Base-by-base conservation (phyloP, 92 coral and sea anemone genomes). In the Epizoanthus stellaris region DNA sequence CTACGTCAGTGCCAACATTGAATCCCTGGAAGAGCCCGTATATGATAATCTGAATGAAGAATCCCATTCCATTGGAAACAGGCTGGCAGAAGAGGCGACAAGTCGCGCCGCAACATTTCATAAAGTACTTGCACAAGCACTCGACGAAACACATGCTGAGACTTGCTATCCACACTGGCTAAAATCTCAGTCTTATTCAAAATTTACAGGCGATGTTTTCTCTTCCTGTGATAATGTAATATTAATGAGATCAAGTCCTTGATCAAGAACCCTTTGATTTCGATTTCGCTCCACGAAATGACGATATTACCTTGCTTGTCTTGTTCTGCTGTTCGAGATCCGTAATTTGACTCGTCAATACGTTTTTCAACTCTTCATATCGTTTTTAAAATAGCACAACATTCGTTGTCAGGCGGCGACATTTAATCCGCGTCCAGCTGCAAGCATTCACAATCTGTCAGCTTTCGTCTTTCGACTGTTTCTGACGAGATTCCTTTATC, bases 11-110 rank as follows among this genome's bases (percentile, higher is more conserved):
- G 58, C 93, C 98, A 23, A 94, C 91, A 82, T 94, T 94, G 88
- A 94, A 94, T 7, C 98, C 98, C 88, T 94, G 98, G 77, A 94
- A 90, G 14, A 90, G 10, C n/a, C 93, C 98, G 89, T 94, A 94
- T 19, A 94, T 75, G 69, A 94, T 63, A 59, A 94, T 94, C 73
- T 94, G 98, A 45, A 89, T 87, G 56, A 94, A 91, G 72, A 92
- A 94, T 16, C 91, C 98, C 21, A 93, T 90, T 1, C 95, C 98
- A 5, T 93, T 91, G 19, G 95, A 92, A 3, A 94, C 92, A 10
- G 98, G 93, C 53, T 92, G 93, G 85, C 98, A 94, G 85, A 94
- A 94, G 21, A 94, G 91, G 1, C 91, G 91, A 38, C 98, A 94
- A 7, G 93, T 59, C 4, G 92, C 95, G 2, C 95, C 93, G 80